Evolutionary conservation across 2,888 invertebrate genomes (phyloP).

Genomic region (Amiota minor): DNA sequence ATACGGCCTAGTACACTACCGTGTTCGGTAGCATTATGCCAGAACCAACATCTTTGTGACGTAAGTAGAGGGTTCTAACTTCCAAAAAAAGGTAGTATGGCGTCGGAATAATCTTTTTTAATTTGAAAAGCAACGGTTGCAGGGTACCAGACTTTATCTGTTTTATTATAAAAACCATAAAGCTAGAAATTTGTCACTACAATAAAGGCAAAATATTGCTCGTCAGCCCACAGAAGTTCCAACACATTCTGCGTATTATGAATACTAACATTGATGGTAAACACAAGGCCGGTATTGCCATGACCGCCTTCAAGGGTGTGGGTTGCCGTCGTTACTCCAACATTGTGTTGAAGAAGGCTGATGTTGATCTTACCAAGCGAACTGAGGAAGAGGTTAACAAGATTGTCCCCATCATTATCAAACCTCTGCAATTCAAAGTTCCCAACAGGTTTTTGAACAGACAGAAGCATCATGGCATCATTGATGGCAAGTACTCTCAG

Average conservation of each 20-base stretch:
- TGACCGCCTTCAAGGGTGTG: conserved; percentile 99
- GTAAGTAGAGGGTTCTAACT: too few species aligned
- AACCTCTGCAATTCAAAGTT: conserved; percentile 99
- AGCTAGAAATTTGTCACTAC: conserved; percentile 60
- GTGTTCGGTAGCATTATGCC: too few species aligned
- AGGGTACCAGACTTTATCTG: too few species aligned
- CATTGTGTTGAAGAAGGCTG: too few species aligned
- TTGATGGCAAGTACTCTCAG: conserved; percentile 98
- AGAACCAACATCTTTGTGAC: too few species aligned
- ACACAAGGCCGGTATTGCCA: conserved; percentile 97
- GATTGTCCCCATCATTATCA: conserved; percentile 96
- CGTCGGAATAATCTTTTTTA: too few species aligned
- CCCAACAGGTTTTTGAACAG: conserved; percentile 99
- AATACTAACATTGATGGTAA: conserved; percentile 99
- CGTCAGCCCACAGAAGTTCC: conserved; percentile 99
- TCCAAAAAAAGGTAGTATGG: too few species aligned
- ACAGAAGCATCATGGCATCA: conserved; percentile 99
- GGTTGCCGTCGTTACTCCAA: conserved; percentile 96
- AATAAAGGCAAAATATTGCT: conserved; percentile 79
- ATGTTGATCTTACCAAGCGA: too few species aligned
- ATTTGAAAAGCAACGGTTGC: too few species aligned
- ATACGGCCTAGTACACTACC: too few species aligned
- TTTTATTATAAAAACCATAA: too few species aligned
- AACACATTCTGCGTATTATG: conserved; percentile 99
- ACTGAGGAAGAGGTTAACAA: conserved; percentile 98